These are phyloP conservation scores for Microtus ochrogaster DNA, from an alignment of 2,113 vertebrate species.

Conservation along the genomic window DNA sequence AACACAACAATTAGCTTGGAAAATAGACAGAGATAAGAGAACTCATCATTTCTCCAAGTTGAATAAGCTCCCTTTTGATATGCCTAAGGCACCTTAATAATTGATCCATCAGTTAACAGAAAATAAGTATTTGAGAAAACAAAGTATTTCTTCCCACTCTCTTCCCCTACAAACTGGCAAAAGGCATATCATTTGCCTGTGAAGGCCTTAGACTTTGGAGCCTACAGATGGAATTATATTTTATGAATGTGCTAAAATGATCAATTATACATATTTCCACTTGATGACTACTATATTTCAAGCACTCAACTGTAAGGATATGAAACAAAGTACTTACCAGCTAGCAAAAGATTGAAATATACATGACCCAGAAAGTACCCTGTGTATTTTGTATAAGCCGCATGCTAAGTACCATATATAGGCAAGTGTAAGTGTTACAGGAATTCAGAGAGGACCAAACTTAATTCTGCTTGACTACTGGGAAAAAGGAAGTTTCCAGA, in stretches of 20 bases:
- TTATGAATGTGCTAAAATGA: neutral
- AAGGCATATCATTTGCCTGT: neutral
- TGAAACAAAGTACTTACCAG: neutral
- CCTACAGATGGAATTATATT: neutral
- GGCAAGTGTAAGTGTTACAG: neutral
- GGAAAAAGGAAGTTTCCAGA: neutral
- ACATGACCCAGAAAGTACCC: neutral
- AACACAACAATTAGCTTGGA: neutral
- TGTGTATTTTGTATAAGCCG: neutral
- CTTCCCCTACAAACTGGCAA: neutral
- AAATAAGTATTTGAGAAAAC: neutral
- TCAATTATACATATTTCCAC: neutral
- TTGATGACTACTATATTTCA: neutral
- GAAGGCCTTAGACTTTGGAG: neutral
- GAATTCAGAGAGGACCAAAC: neutral
- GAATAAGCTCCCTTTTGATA: conserved; percentile 39
- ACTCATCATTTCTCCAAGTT: conserved; percentile 29
- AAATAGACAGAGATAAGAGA: conserved; percentile 26
- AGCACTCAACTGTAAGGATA: neutral
- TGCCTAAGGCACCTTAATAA: conserved; percentile 17
- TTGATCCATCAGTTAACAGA: conserved; percentile 29
- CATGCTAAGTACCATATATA: neutral
- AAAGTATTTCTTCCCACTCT: neutral
- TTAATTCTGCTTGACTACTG: neutral
- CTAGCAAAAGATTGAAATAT: neutral